Evolutionary conservation across 2,797 vertebrate species (phyloP), one percentile per base, ranked within the genome.

Genomic region (Serranus cabrilla): DNA sequence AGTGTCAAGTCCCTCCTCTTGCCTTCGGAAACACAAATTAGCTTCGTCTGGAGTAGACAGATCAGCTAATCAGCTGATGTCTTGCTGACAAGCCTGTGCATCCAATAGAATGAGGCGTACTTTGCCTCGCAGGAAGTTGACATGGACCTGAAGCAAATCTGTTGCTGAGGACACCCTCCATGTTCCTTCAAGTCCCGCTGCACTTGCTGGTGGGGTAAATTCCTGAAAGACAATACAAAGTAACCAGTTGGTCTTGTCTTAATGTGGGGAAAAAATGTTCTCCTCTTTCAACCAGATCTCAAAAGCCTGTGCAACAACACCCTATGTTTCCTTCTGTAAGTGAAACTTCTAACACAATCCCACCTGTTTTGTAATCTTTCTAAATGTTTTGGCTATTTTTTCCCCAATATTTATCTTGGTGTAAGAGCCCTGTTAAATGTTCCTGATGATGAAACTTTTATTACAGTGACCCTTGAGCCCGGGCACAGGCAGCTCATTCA

Each of bases 101-200:
- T 81, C 89, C 3, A 76, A 66, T 0, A 96, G 84, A 40, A 97
- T 95, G 63, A 96, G 88, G 55, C 85, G 95, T 89, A 96, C 95
- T 90, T 97, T 97, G 27, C 97, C 97, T 31, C 96, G 92, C 78
- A 98, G 93, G 89, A 98, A 98, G 86, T 96, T 96, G 82, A 95
- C 85, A 20, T 97, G 93, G 65, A 96, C 89, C 52, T 93, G 95
- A 59, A 98, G 96, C 69, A 98, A 78, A 60, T 97, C 96, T 50
- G 93, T 74, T 39, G 94, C 80, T 0, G 93, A 91, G 70, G 93
- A 95, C 12, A 94, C 94, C 3, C 39, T 78, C 92, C 95, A 94
- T 11, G 92, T 95, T 70, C 89, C 93, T 62, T 89, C 89, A 0
- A 84, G 71, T 11, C 43, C 90, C 0, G 39, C 70, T n/a, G 62